Evolutionary conservation across 2,113 vertebrate genomes (phyloP), one percentile per base, ranked within the genome.

Genomic region (Aramus guarauna): DNA sequence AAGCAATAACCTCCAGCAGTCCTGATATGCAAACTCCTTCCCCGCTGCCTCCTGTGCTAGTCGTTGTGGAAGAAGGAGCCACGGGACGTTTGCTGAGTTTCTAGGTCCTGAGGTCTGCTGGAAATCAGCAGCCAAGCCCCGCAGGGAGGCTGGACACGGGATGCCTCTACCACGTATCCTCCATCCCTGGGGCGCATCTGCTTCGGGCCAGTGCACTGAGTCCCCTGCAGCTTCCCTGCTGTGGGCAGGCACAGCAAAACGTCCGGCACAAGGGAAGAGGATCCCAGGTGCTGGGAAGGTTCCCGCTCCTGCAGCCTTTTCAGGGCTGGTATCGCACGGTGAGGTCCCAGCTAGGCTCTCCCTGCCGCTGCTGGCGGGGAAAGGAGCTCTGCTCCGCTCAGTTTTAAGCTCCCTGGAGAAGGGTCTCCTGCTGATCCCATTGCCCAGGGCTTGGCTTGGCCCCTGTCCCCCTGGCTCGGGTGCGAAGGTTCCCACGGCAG

Each of bases 1-100:
- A 56, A 91, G 81, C 41, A 69, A 58, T 85, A 89, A 82, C 89
- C 76, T 80, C 94, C 87, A 86, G 82, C 76, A 45, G 72, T 60
- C 58, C 85, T 9, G 79, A 62, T 37, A 41, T 0, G 4, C 75
- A 60, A 15, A 2, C 47, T 64, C 75, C 75, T 67, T 77, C 86
- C 64, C 13, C 0, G 1, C 87, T 69, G 77, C 81, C 71, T 75
- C 68, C 79, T n/a, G 76, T 15, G 16, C 82, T 29, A 20, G 59
- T 1, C 7, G 0, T 39, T n/a, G 78, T 4, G 0, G 82, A 34
- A 63, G 90, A 62, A n/a, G 32, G 59, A 96, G 74, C 67, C 41
- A 12, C 1, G 0, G 60, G 68, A 32, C 1, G 1, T 60, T 52
- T 62, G 68, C 78, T 22, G 48, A 68, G 55, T 18, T 79, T 50